Base-by-base conservation (phyloP, 92 coral and sea anemone genomes). In the Pocillopora meandrina region DNA sequence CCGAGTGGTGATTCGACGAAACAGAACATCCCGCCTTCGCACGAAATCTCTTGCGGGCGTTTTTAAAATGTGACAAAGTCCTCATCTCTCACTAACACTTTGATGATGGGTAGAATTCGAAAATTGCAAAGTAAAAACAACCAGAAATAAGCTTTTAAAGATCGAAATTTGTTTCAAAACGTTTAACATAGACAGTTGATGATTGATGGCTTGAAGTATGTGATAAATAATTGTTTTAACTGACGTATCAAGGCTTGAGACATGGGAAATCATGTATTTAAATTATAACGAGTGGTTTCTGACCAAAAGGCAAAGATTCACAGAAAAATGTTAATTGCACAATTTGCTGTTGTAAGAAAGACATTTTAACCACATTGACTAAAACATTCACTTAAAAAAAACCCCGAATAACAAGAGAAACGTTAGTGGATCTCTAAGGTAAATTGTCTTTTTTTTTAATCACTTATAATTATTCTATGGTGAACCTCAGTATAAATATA, bases 141-240 rank as follows among this genome's bases (percentile, higher is more conserved):
- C 8, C 52, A 42, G 8, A 7, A 42, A 42, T 42, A 3, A 42
- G 8, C 52, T 42, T 42, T 42, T 42, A 3, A 42, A 42, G 52
- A 42, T 42, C 52, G 52, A 42, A 42, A 42, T 42, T 42, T 42
- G 52, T 42, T 42, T 42, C 52, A 7, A 42, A n/a, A 72, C 21
- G 35, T 9, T 55, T 66, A 9, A 42, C 52, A 31, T 33, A 11
- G n/a, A 49, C 71, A 81, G 70, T 68, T 19, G 78, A 33, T 60
- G 85, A 81, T 42, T 81, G 59, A 81, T 35, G 0, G 70, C 35
- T 58, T 42, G 14, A 59, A 71, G 68, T 59, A 70, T 42, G 64
- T 59, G 77, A 71, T n/a, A 65, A 71, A 69, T 81, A 59, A 60
- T 12, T 34, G 60, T 13, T 15, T 16, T 57, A 19, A 59, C 15